Percentiles rank a stretch among this genome's conserved stretches.
These are phyloP conservation scores for Callyntrura sp. DNA, from an alignment of 2,888 invertebrate genomes.

Conservation along the genomic window DNA sequence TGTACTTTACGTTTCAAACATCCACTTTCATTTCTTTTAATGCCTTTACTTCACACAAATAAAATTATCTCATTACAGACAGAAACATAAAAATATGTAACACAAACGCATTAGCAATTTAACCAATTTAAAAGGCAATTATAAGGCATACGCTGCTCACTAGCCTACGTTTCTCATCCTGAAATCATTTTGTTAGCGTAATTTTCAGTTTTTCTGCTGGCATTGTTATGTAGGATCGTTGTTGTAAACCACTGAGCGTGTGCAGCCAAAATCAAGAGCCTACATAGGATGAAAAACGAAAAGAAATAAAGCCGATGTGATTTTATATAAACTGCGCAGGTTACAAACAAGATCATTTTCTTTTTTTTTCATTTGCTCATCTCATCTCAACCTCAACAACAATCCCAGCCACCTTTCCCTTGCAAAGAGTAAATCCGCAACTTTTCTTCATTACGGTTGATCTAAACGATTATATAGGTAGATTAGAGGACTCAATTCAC, in stretches of 20 bases:
- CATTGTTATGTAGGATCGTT: conserved; percentile 17
- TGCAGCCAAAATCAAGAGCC: conserved; percentile 1
- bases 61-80: conserved; percentile 29
- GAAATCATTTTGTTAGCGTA: conserved; percentile 2
- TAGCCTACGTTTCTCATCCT: background rate
- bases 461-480: background rate
- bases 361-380: background rate
- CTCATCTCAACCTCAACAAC: background rate
- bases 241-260: background rate
- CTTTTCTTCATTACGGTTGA: background rate
- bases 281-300: background rate
- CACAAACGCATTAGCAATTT: background rate
- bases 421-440: background rate
- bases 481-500: conserved; percentile 21
- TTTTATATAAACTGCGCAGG: background rate
- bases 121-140: conserved; percentile 30
- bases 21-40: conserved; percentile 31
- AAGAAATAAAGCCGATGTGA: conserved; percentile 45
- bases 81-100: conserved; percentile 2
- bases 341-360: background rate
- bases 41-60: conserved; percentile 9
- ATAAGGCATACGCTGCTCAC: background rate
- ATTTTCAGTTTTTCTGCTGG: conserved; percentile 35
- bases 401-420: background rate
- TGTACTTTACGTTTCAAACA: background rate